Evolutionary conservation across 2,797 vertebrate species (phyloP), one percentile per base, ranked within the genome.

Genomic region (Notolabrus celidotus): DNA sequence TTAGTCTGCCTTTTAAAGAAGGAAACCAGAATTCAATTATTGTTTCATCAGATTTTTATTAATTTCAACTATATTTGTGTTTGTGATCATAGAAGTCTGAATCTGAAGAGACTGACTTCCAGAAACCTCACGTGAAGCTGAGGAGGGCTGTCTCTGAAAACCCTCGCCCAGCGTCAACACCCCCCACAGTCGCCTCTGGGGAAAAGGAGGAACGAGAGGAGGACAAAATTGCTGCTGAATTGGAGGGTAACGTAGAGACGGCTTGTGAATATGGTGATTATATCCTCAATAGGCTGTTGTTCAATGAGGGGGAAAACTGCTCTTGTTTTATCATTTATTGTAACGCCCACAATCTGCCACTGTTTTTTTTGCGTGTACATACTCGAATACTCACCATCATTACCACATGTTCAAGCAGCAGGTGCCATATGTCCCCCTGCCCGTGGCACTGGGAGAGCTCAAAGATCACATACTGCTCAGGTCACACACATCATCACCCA

Each of bases 51-150:
- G 25, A 27, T 27, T 27, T 10, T 19, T n/a, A n/a, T 14, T 9
- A 8, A 5, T 20, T 20, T 2, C 19, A 12, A 27, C 2, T 2
- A 7, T 1, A 55, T 57, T 43, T 83, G 8, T 71, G 9, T 77
- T 57, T 88, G 42, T 0, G 0, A 16, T 29, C 9, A 3, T 52
- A 98, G 97, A 99, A 98, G 72, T 94, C 94, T 0, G 97, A 98
- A 76, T 97, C 96, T 0, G 96, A 99, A 78, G 98, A 99, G 88
- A 84, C 92, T 17, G 97, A 99, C 80, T 79, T 86, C 16, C 97
- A 95, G 85, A 99, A 98, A 86, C 96, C 96, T 1, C 96, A 98
- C 20, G 92, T 97, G 72, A 99, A 99, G 88, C 94, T 99, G 83
- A 93, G 97, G 46, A 89, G 97, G 77, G 90, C 96, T 0, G 92